Percentiles rank a stretch among this genome's conserved stretches.
Conservation (phyloP, 2,113 vertebrate genomes). For the Arothron firmamentum region DNA sequence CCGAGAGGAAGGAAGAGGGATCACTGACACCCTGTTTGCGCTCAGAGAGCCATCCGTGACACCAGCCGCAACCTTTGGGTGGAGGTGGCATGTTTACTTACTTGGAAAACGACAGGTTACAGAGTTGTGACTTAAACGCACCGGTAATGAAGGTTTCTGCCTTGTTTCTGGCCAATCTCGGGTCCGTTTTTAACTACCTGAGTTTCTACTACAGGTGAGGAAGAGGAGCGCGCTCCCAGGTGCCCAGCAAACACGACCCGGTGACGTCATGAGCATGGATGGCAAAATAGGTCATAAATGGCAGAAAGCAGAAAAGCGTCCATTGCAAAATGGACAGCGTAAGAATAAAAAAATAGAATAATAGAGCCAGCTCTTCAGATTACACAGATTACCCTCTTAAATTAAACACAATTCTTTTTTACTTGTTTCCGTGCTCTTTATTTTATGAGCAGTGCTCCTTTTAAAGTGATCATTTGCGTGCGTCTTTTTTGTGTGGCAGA, state of each 20-base stretch:
- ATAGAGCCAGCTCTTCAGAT: too few relatives aligned
- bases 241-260: neutral
- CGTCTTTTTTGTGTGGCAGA: neutral
- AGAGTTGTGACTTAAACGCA: neutral
- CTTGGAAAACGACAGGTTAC: neutral
- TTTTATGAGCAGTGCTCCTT: neutral
- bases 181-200: neutral
- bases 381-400: too few relatives aligned
- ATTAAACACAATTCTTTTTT: too few relatives aligned
- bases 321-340: too few relatives aligned
- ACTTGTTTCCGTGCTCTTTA: too few relatives aligned
- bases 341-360: too few relatives aligned
- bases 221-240: neutral
- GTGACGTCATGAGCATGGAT: neutral
- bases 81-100: too few relatives aligned
- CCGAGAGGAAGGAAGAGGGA: conserved; percentile 57
- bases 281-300: neutral
- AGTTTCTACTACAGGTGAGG: neutral
- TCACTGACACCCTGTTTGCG: conserved; percentile 26
- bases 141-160: neutral
- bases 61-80: neutral
- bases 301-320: too few relatives aligned
- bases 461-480: neutral
- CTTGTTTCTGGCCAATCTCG: neutral
- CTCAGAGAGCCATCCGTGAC: conserved; percentile 16